These are phyloP conservation scores for Crypturellus tataupa DNA, from an alignment of 2,797 vertebrate species.

Conservation along the genomic window DNA sequence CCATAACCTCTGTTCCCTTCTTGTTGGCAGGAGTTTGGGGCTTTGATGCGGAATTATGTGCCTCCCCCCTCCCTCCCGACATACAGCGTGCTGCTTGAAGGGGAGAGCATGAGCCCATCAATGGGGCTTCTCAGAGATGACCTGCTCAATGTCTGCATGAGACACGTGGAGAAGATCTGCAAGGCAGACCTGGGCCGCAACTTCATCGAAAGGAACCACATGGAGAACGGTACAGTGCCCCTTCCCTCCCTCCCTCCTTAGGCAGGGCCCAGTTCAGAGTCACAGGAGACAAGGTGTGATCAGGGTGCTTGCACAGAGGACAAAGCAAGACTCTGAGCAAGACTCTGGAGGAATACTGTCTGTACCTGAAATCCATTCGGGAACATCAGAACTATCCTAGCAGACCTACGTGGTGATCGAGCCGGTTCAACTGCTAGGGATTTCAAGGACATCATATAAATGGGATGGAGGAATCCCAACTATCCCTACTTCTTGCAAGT, in stretches of 20 bases:
- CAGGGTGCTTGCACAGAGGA: background rate
- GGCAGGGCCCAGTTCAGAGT: background rate
- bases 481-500: background rate
- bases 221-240: constrained; percentile 78
- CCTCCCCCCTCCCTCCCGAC: constrained; percentile 83
- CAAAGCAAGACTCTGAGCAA: background rate
- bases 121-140: constrained; percentile 83
- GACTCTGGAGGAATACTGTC: background rate
- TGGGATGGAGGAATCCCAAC: background rate
- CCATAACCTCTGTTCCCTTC: background rate
- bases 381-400: background rate
- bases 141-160: constrained; percentile 81
- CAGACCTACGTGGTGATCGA: background rate
- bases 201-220: constrained; percentile 85
- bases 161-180: constrained; percentile 84
- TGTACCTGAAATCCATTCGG: background rate
- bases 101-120: constrained; percentile 82
- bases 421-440: background rate
- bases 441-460: rapidly evolving
- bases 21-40: constrained; percentile 81
- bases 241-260: background rate
- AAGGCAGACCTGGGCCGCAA: constrained; percentile 81
- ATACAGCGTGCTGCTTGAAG: constrained; percentile 83
- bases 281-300: background rate
- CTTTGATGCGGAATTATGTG: constrained; percentile 82